Percentiles rank a stretch among this genome's conserved stretches.
Conservation (phyloP, 2,797 vertebrate genomes). For the Rhynchonycteris naso region DNA sequence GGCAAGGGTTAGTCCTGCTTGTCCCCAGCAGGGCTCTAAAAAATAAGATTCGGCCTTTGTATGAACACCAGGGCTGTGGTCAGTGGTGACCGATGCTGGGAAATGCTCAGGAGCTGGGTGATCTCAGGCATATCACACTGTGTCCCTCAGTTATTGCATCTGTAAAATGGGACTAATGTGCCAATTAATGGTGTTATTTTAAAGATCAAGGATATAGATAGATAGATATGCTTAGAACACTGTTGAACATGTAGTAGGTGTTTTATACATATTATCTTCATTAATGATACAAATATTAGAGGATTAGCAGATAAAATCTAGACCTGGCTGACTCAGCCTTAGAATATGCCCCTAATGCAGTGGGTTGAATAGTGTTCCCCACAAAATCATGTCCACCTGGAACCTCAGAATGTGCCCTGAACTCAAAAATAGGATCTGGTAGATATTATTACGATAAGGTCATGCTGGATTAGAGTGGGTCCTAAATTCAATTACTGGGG, state of each 20-base stretch:
- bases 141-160: not conserved
- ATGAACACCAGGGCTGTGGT: rapidly evolving
- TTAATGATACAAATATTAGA: not conserved
- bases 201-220: not conserved
- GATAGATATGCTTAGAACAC: not conserved
- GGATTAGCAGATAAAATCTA: not conserved
- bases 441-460: not conserved
- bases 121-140: rapidly evolving
- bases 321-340: not conserved
- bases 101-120: too few species aligned
- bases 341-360: rapidly evolving
- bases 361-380: rapidly evolving
- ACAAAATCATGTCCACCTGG: not conserved
- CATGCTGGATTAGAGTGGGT: rapidly evolving
- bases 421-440: not conserved
- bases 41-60: not conserved
- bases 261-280: not conserved
- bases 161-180: not conserved
- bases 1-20: not conserved
- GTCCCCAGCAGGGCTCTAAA: rapidly evolving
- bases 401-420: not conserved
- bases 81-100: rapidly evolving
- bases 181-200: not conserved
- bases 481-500: rapidly evolving
- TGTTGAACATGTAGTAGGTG: not conserved